phyloP scores from a whole-genome alignment of 2,888 invertebrate species.

The Torymus texanus region DNA sequence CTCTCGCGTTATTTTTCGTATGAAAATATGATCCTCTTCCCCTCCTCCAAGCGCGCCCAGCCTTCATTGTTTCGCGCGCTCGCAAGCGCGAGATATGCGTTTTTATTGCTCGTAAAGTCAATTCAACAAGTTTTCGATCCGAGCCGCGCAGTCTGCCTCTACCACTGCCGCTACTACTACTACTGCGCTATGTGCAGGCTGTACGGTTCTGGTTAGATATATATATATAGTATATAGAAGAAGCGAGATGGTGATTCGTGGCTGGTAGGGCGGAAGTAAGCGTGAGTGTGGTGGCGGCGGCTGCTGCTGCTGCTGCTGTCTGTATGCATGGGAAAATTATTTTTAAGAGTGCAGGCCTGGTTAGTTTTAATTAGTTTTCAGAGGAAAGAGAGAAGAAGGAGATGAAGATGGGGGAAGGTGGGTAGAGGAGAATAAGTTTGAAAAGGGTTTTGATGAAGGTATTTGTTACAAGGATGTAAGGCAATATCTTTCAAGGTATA shows the following conservation, averaged over 20 bases:
- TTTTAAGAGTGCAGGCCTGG: neutral
- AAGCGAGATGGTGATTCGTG: too few species aligned
- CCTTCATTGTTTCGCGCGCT: conserved; percentile 49
- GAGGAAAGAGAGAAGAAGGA: too few species aligned
- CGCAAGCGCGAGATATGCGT: conserved; percentile 30
- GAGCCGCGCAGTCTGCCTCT: neutral
- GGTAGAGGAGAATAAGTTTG: neutral
- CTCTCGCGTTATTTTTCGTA: conserved; percentile 51
- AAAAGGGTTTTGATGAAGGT: neutral
- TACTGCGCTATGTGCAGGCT: neutral
- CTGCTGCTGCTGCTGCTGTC: too few species aligned
- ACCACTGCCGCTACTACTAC: neutral
- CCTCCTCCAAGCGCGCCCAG: neutral
- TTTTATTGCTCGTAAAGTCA: conserved; percentile 54
- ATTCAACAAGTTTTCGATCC: conserved; percentile 55
- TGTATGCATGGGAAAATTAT: neutral
- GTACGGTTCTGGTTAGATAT: too few species aligned
- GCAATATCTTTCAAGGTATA: too few species aligned
- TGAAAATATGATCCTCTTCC: conserved; percentile 53
- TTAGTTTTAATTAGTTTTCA: conserved; percentile 12
- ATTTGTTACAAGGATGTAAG: neutral
- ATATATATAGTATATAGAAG: too few species aligned
- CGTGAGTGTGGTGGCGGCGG: too few species aligned
- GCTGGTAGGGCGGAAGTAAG: too few species aligned
- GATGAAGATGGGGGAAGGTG: neutral